Percentiles rank a stretch among this genome's conserved stretches.
Evolutionary conservation across 1,140 invertebrate species (phyloP).

Genomic region (Phortica variegata): DNA sequence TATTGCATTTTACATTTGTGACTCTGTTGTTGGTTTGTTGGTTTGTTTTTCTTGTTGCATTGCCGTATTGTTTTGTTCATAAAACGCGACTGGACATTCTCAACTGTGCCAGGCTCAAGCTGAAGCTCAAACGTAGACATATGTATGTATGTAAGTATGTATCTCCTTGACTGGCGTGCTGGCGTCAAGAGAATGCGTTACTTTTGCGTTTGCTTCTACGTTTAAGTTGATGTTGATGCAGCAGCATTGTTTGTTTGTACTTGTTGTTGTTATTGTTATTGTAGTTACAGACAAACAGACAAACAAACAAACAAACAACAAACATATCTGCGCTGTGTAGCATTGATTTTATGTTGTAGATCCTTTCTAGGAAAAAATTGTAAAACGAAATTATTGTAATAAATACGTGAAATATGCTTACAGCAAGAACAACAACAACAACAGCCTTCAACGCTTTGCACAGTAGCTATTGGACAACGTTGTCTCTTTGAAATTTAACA

Average conservation of each 20-base stretch:
- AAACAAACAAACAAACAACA: too few relatives aligned
- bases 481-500: too few relatives aligned
- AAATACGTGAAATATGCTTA: constrained; percentile 56
- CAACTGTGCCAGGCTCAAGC: constrained; percentile 18
- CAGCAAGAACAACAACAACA: constrained; percentile 27
- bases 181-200: constrained; percentile 52
- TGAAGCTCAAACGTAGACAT: constrained; percentile 14
- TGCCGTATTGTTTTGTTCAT: constrained; percentile 39
- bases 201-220: background rate
- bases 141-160: too few relatives aligned
- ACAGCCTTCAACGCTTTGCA: constrained; percentile 51
- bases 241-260: constrained; percentile 17
- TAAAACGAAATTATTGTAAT: constrained; percentile 48
- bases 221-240: too few relatives aligned
- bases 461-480: constrained; percentile 51
- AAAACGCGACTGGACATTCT: constrained; percentile 41
- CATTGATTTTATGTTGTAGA: constrained; percentile 54
- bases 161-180: constrained; percentile 32
- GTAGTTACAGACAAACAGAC: too few relatives aligned
- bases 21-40: constrained; percentile 1
- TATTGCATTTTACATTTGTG: constrained; percentile 34
- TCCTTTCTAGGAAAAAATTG: constrained; percentile 51
- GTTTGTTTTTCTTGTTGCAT: constrained; percentile 6
- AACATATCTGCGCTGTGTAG: too few relatives aligned
- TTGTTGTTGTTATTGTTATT: too few relatives aligned